phyloP scores from a whole-genome alignment of 1,140 invertebrate genomes.

The Copidosoma floridanum region DNA sequence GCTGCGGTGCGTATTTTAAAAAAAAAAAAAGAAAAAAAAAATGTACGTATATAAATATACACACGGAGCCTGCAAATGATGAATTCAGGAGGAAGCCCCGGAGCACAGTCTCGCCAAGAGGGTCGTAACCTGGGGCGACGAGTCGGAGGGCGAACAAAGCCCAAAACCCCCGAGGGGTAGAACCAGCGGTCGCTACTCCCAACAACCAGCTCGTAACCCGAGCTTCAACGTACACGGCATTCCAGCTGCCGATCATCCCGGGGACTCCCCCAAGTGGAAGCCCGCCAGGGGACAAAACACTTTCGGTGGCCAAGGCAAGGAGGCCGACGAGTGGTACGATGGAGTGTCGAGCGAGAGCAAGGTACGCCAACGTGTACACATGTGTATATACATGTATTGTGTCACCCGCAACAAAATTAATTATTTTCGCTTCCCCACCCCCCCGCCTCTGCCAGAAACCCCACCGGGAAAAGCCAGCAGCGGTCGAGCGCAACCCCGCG shows the following conservation, averaged over 20 bases:
- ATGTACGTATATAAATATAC: too few relatives aligned
- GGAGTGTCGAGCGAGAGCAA: constrained; percentile 36
- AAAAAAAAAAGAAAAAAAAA: too few relatives aligned
- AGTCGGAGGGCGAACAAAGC: not conserved
- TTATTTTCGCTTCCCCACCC: constrained; percentile 16
- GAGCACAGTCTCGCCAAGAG: not conserved
- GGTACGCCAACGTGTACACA: too few relatives aligned
- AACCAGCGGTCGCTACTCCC: not conserved
- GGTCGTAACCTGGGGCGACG: not conserved
- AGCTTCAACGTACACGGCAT: too few relatives aligned
- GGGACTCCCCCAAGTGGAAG: not conserved
- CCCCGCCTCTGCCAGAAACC: constrained; percentile 46
- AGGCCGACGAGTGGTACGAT: constrained; percentile 35
- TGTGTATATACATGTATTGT: too few relatives aligned
- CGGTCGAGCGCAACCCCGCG: not conserved
- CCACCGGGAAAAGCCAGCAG: constrained; percentile 35
- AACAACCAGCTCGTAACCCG: not conserved
- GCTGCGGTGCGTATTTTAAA: not conserved
- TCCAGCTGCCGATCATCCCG: too few relatives aligned
- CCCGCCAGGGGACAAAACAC: not conserved
- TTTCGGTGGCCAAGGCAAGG: constrained; percentile 1
- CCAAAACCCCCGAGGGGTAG: not conserved
- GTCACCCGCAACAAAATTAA: too few relatives aligned
- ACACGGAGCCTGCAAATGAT: too few relatives aligned
- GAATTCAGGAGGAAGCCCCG: too few relatives aligned